Conservation (phyloP, 2,797 vertebrate species). For the Parauchenoglanis ngamensis region DNA sequence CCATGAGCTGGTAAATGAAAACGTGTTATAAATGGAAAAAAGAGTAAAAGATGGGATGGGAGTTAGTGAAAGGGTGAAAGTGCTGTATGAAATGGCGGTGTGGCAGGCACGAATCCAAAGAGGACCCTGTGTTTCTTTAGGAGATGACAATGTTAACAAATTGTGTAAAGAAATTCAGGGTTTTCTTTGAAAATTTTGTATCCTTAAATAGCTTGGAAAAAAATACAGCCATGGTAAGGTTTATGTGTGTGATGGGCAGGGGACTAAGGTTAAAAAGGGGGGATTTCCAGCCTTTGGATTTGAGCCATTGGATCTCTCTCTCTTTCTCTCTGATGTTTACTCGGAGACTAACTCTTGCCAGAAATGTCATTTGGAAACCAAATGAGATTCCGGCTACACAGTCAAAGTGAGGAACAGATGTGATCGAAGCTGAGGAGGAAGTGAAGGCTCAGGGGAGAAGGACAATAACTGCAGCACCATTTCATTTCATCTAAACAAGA, state of each 20-base stretch:
- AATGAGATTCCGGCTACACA: slow-evolving; percentile 49
- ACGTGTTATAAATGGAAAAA: slow-evolving; percentile 5
- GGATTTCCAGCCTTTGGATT: slow-evolving; percentile 12
- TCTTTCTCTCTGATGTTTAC: slow-evolving; percentile 8
- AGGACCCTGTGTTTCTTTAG: slow-evolving; percentile 31
- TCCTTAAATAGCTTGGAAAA: slow-evolving; percentile 9
- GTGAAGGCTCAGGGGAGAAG: slow-evolving; percentile 26
- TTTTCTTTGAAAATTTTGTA: slow-evolving; percentile 20
- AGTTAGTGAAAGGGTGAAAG: slow-evolving; percentile 46
- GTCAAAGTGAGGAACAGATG: slow-evolving; percentile 48
- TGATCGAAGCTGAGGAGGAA: slow-evolving; percentile 19
- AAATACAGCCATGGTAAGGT: slow-evolving; percentile 18
- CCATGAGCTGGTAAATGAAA: not conserved
- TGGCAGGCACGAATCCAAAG: slow-evolving; percentile 32
- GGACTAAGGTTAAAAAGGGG: not conserved
- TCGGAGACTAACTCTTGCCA: not conserved
- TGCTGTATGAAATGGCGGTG: slow-evolving; percentile 44
- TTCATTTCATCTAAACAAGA: slow-evolving; percentile 59
- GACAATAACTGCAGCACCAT: slow-evolving; percentile 56
- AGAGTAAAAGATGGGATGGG: slow-evolving; percentile 30
- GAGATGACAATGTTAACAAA: not conserved
- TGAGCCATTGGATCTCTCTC: slow-evolving; percentile 28
- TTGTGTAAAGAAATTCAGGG: slow-evolving; percentile 13
- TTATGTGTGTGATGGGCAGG: slow-evolving; percentile 2
- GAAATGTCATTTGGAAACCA: slow-evolving; percentile 51